Evolutionary conservation across 2,113 vertebrate species (phyloP).

Genomic region (Coracopsis vasa): DNA sequence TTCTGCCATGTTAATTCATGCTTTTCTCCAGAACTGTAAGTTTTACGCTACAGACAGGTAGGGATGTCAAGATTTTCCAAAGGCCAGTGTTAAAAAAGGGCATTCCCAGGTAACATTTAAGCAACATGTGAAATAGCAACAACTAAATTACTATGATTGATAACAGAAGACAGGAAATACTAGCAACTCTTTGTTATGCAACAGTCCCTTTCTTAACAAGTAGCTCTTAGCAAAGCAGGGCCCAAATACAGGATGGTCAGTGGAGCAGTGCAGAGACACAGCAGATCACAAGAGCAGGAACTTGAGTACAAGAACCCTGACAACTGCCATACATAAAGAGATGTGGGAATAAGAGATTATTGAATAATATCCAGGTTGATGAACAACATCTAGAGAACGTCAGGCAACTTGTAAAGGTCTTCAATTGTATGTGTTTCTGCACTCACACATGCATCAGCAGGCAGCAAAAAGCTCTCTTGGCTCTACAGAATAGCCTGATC

Average conservation of each 20-base stretch:
- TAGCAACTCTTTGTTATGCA: not conserved
- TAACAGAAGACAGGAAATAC: not conserved
- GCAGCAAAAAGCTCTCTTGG: not conserved
- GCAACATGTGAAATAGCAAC: not conserved
- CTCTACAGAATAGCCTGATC: not conserved
- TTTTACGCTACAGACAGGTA: not conserved
- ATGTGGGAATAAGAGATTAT: not conserved
- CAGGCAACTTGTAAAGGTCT: not conserved
- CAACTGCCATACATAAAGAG: not conserved
- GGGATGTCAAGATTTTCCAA: not conserved
- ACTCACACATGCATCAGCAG: not conserved
- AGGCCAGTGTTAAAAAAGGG: not conserved
- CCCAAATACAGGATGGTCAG: accelerated
- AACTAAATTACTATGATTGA: not conserved
- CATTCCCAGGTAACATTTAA: not conserved
- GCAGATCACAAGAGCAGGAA: not conserved
- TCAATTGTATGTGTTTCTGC: not conserved
- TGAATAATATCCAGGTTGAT: not conserved
- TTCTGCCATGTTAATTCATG: not conserved
- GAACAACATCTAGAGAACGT: not conserved
- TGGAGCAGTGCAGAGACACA: not conserved
- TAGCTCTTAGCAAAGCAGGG: not conserved
- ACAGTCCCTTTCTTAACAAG: not conserved
- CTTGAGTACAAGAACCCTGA: not conserved
- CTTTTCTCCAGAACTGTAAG: not conserved